Conservation (phyloP, 2,797 vertebrate species). For the Catostomus latipinnis region DNA sequence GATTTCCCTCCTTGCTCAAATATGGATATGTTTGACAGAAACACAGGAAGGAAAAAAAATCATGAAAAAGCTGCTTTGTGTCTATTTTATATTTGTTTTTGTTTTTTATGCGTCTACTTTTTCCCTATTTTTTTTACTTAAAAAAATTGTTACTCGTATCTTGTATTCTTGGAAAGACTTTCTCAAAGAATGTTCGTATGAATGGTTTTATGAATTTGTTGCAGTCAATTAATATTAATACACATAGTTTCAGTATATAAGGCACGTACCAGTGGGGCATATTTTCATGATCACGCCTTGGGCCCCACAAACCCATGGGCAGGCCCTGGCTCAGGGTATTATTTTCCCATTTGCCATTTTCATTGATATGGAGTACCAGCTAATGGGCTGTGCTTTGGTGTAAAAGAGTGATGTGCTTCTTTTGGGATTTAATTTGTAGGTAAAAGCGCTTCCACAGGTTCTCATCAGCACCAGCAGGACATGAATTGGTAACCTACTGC, state of each 20-base stretch:
- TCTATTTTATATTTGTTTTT: too few species aligned
- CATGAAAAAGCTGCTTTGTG: too few species aligned
- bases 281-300: background rate
- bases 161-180: too few species aligned
- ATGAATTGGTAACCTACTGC: conserved; percentile 58
- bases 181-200: too few species aligned
- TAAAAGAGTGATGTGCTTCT: conserved; percentile 36
- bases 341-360: conserved; percentile 4
- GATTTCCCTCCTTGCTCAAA: too few species aligned
- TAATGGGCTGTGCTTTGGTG: conserved; percentile 1
- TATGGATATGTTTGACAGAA: too few species aligned
- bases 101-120: too few species aligned
- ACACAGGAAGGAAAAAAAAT: too few species aligned
- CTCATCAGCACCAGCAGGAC: conserved; percentile 49
- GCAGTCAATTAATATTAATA: background rate
- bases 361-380: background rate
- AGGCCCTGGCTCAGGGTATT: conserved; percentile 16
- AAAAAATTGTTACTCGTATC: too few species aligned
- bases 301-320: background rate
- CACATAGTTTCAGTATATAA: too few species aligned
- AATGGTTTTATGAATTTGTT: background rate
- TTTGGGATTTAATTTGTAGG: conserved; percentile 43
- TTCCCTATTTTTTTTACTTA: too few species aligned
- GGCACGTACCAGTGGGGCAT: background rate
- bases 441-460: background rate